phyloP scores from a whole-genome alignment of 2,113 vertebrate genomes.

The Trochalopteron elliotii region DNA sequence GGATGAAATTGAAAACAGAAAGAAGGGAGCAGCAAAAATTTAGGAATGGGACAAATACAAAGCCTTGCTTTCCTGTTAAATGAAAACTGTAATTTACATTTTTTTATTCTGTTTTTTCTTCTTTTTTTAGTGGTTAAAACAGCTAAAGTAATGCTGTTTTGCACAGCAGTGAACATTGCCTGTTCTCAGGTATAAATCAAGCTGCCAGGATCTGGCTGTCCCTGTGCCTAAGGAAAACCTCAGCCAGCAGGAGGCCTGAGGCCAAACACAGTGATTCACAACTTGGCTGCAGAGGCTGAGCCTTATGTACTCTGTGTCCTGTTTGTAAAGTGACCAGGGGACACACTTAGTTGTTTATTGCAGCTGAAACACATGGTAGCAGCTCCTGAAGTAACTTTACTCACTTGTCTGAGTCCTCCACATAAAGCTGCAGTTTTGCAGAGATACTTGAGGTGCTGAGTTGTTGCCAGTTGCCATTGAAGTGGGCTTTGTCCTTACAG shows the following conservation, averaged over 20 bases:
- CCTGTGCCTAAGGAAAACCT: not conserved
- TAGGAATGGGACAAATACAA: not conserved
- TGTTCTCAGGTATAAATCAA: not conserved
- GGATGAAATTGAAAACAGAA: not conserved
- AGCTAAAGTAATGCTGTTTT: not conserved
- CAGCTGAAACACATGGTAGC: rapidly evolving
- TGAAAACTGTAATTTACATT: not conserved
- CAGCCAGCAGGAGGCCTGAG: not conserved
- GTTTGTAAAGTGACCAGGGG: rapidly evolving
- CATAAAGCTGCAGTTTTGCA: not conserved
- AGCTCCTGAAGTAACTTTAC: not conserved
- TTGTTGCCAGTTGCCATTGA: not conserved
- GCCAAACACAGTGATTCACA: rapidly evolving
- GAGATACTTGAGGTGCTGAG: not conserved
- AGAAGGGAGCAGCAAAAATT: not conserved
- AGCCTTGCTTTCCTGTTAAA: not conserved
- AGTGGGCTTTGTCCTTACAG: not conserved
- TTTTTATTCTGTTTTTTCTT: not conserved
- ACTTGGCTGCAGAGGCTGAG: not conserved
- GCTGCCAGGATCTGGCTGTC: not conserved
- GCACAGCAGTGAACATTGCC: not conserved
- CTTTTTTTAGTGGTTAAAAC: not conserved
- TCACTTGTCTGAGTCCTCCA: not conserved
- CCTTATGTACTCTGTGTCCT: rapidly evolving
- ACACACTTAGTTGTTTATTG: not conserved